Evolutionary conservation across 2,888 invertebrate genomes (phyloP).

Genomic region (Rhagonycha fulva): DNA sequence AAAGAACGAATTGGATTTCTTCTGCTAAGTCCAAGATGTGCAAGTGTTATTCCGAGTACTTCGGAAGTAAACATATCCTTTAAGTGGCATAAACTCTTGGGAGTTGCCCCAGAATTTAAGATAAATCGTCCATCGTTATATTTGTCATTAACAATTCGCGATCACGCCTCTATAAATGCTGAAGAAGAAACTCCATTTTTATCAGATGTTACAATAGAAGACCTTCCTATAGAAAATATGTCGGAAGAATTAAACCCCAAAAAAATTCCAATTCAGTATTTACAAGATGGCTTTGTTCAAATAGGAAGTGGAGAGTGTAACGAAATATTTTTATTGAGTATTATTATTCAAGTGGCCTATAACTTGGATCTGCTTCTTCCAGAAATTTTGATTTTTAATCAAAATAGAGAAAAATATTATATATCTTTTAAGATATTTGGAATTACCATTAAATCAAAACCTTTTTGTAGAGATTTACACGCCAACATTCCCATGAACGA

Average conservation of each 20-base stretch:
- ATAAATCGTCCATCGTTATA: constrained; percentile 65
- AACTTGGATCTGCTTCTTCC: constrained; percentile 61
- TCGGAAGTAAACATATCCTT: constrained; percentile 59
- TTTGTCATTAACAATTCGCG: constrained; percentile 64
- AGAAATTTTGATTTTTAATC: constrained; percentile 47
- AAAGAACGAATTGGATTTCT: constrained; percentile 71
- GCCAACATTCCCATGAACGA: constrained; percentile 47
- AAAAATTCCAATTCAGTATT: constrained; percentile 53
- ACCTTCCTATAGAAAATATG: constrained; percentile 4
- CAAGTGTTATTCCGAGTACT: constrained; percentile 66
- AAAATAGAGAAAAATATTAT: constrained; percentile 44
- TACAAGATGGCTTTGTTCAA: constrained; percentile 62
- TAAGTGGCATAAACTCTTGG: constrained; percentile 67
- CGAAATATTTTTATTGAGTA: constrained; percentile 59
- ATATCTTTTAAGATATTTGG: constrained; percentile 49
- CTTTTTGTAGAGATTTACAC: constrained; percentile 46
- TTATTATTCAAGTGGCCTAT: constrained; percentile 60
- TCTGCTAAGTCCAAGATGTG: constrained; percentile 69
- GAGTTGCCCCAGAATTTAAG: constrained; percentile 62
- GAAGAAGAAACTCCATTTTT: constrained; percentile 18
- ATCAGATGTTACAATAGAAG: background rate
- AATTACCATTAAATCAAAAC: constrained; percentile 49
- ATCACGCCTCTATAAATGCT: constrained; percentile 49
- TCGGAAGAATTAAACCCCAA: constrained; percentile 39
- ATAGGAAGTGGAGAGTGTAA: constrained; percentile 54